A percentile compares a stretch with the other conserved stretches of the same genome.
Conservation (phyloP, 2,888 invertebrate species). For the Seira sanloemensis region DNA sequence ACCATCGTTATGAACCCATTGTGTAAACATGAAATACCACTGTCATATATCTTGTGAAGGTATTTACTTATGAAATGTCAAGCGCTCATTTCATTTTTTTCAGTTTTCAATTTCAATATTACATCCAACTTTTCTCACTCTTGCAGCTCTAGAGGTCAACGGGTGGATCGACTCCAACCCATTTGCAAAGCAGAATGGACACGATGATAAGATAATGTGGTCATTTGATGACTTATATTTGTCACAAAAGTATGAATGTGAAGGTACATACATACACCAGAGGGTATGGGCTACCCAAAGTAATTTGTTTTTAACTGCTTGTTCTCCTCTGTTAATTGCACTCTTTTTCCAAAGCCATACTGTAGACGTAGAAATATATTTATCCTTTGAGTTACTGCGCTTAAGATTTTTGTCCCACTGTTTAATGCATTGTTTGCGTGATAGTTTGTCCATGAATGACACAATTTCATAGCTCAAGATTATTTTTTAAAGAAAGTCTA, state of each 20-base stretch:
- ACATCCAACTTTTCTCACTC: too few relatives aligned
- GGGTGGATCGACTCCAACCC: neutral
- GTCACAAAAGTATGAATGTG: neutral
- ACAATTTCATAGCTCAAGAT: neutral
- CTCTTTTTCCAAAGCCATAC: too few relatives aligned
- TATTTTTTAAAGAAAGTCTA: neutral
- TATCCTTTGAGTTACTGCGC: neutral
- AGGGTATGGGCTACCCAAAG: neutral
- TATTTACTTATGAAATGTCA: neutral
- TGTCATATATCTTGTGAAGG: too few relatives aligned
- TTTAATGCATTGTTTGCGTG: neutral
- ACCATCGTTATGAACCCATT: neutral
- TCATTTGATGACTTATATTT: neutral
- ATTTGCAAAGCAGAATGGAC: neutral
- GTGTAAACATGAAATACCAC: neutral
- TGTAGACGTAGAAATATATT: too few relatives aligned
- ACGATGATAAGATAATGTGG: neutral
- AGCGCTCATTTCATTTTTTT: too few relatives aligned
- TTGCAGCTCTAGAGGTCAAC: neutral
- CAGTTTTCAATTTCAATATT: neutral
- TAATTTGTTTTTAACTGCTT: neutral
- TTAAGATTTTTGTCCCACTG: neutral
- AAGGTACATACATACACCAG: neutral
- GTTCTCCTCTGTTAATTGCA: neutral
- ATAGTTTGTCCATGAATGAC: neutral